A percentile compares a stretch with the other conserved stretches of the same genome.
Evolutionary conservation across 1,140 invertebrate species (phyloP).

Genomic region (Lethocerus indicus): DNA sequence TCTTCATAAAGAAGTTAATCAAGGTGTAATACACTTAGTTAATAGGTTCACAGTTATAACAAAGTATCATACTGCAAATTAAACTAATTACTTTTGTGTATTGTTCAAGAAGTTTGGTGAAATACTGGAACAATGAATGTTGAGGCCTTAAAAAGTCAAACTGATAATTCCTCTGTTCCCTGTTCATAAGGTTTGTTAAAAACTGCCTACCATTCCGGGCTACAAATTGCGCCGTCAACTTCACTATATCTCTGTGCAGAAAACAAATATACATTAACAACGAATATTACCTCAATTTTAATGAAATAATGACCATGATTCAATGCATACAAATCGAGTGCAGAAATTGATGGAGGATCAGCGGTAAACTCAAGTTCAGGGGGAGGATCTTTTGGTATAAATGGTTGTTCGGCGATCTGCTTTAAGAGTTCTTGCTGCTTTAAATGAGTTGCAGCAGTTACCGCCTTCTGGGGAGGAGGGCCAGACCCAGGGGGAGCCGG

Average conservation of each 20-base stretch:
- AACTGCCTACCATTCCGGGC: slow-evolving; percentile 96
- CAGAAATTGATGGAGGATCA: slow-evolving; percentile 98
- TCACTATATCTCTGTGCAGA: slow-evolving; percentile 77
- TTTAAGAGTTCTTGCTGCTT: slow-evolving; percentile 80
- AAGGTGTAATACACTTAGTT: too few relatives aligned
- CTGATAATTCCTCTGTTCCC: slow-evolving; percentile 95
- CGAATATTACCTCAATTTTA: slow-evolving; percentile 5
- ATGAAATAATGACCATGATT: not conserved
- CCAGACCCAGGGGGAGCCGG: slow-evolving; percentile 14
- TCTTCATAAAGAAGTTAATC: too few relatives aligned
- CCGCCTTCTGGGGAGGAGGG: slow-evolving; percentile 21
- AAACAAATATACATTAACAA: slow-evolving; percentile 18
- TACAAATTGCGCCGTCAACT: slow-evolving; percentile 96
- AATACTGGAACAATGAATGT: slow-evolving; percentile 97
- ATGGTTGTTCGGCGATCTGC: slow-evolving; percentile 63
- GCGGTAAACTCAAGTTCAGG: slow-evolving; percentile 94
- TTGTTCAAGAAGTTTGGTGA: slow-evolving; percentile 94
- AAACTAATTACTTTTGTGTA: slow-evolving; percentile 67
- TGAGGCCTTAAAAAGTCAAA: slow-evolving; percentile 98
- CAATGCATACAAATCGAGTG: slow-evolving; percentile 71
- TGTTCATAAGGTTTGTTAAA: slow-evolving; percentile 94
- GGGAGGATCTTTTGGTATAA: slow-evolving; percentile 89
- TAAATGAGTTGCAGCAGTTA: slow-evolving; percentile 56
- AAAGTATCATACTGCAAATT: not conserved
- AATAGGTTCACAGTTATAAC: not conserved